Evolutionary conservation across 2,113 vertebrate species (phyloP), one percentile per base, ranked within the genome.

Genomic region (Melanocharis versteri): DNA sequence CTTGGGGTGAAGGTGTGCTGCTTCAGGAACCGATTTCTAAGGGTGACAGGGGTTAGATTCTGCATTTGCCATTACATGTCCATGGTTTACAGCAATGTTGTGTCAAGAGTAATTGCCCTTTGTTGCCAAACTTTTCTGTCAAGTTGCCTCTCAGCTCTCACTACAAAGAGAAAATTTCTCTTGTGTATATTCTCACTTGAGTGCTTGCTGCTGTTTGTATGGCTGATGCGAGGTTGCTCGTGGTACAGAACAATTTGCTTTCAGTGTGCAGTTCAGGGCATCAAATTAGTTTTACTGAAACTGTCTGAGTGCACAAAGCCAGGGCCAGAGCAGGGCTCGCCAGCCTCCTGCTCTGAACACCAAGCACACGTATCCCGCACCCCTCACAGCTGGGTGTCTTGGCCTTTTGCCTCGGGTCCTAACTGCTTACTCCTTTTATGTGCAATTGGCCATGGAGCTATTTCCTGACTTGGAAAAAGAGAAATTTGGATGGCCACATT

Each of bases 331-430:
- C 22, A 50, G 22, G 26, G 8, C 12, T 22, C 5, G 1, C 22
- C 30, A 39, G 9, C 7, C 15, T 76, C 23, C 62, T 3, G 1
- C 0, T 1, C n/a, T 40, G 44, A 42, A 20, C 2, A 1, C 14
- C 40, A 44, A 51, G 37, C 31, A 56, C 54, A 16, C 17, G 4
- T 15, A 56, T 40, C 23, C 61, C 0, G 0, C 22, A 18, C 7
- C 15, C 16, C 13, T 75, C 6, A 0, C 5, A 2, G 16, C 33
- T 5, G 1, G 7, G 7, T 50, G 30, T 35, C 62, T 54, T 31
- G 10, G 28, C 30, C 40, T 84, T 53, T 18, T 40, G 57, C 47
- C 58, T 83, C 2, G 0, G 6, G 5, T 58, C 35, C 22, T 56
- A 68, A 47, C 54, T 87, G 62, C 53, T 76, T 30, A 37, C 23